Percentiles rank a stretch among this genome's conserved stretches.
These are phyloP conservation scores for Mystacides longicornis DNA, from an alignment of 2,888 invertebrate species.

Conservation along the genomic window DNA sequence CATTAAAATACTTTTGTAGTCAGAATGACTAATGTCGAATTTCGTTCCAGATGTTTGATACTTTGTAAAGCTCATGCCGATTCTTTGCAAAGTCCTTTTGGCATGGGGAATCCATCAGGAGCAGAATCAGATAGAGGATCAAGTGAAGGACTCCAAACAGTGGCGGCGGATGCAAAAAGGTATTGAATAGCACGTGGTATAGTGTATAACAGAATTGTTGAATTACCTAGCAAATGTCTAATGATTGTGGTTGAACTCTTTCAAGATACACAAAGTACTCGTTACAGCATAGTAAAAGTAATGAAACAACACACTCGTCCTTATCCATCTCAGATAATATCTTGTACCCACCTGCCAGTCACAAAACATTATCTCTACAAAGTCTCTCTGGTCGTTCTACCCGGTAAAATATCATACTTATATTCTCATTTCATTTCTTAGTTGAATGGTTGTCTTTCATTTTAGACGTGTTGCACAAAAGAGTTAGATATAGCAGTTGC, in stretches of 20 bases:
- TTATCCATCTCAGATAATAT: slow-evolving; percentile 34
- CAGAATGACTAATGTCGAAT: background rate
- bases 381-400: slow-evolving; percentile 25
- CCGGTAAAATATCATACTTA: slow-evolving; percentile 19
- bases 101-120: slow-evolving; percentile 26
- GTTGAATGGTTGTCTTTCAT: background rate
- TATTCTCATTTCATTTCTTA: background rate
- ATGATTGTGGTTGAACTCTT: slow-evolving; percentile 11
- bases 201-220: no score
- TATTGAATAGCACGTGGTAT: no score
- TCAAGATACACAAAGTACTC: slow-evolving; percentile 43
- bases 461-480: background rate
- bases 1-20: background rate
- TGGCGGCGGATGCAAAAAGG: slow-evolving; percentile 38
- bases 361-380: slow-evolving; percentile 24
- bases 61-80: slow-evolving; percentile 42
- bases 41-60: slow-evolving; percentile 34
- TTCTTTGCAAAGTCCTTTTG: slow-evolving; percentile 31
- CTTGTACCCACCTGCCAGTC: slow-evolving; percentile 33
- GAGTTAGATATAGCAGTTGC: no score
- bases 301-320: slow-evolving; percentile 39
- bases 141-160: slow-evolving; percentile 29
- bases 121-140: slow-evolving; percentile 27
- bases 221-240: no score
- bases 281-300: slow-evolving; percentile 45